Evolutionary conservation across 2,113 vertebrate species (phyloP).

Genomic region (Megalops atlanticus): DNA sequence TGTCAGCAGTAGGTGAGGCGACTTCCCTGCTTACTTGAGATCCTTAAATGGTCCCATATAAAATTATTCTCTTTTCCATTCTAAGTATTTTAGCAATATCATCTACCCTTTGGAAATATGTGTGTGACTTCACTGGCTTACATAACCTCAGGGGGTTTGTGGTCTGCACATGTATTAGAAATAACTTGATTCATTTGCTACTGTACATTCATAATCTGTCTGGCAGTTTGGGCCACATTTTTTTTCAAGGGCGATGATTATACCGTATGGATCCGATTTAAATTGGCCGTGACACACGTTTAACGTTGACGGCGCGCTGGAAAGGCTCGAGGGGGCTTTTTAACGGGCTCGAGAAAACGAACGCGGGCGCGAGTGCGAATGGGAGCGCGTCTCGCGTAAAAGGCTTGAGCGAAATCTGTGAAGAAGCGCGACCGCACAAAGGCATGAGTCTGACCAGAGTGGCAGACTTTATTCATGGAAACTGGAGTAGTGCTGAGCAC

Average conservation of each 20-base stretch:
- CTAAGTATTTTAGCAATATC: conserved; percentile 47
- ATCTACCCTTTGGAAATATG: conserved; percentile 56
- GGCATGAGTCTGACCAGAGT: conserved; percentile 6
- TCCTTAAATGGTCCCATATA: neutral
- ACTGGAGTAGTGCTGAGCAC: neutral
- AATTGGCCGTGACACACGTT: conserved; percentile 57
- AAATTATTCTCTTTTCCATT: too few species aligned
- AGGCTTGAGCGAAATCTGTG: conserved; percentile 41
- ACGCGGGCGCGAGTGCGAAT: conserved; percentile 17
- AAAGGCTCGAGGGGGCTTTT: conserved; percentile 24
- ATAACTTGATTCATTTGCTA: conserved; percentile 57
- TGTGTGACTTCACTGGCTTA: conserved; percentile 46
- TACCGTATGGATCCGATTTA: conserved; percentile 48
- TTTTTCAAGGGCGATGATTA: conserved; percentile 52
- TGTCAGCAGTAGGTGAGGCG: neutral
- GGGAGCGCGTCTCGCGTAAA: conserved; percentile 37
- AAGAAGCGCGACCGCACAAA: conserved; percentile 8
- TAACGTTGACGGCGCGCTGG: conserved; percentile 37
- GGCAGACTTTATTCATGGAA: conserved; percentile 14
- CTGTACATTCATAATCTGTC: conserved; percentile 59
- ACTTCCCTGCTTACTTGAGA: neutral
- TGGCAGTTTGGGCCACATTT: conserved; percentile 45
- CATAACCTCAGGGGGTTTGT: conserved; percentile 46
- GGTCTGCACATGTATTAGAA: conserved; percentile 50
- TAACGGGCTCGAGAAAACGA: conserved; percentile 43